Conservation (phyloP, 2,113 vertebrate genomes). For the Dipodomys merriami region DNA sequence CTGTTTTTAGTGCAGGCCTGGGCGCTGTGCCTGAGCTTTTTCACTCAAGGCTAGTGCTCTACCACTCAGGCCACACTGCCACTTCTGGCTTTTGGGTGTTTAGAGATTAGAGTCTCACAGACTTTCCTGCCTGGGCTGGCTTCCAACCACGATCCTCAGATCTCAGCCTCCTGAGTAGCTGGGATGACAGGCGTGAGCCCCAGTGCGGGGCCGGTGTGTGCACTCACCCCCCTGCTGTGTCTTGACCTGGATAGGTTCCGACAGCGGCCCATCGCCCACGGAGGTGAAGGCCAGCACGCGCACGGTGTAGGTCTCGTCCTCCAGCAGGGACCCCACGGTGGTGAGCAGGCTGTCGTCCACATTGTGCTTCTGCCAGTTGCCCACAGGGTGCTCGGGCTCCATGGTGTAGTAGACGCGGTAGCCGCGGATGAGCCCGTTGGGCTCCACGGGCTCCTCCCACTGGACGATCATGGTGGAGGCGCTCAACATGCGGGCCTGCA, state of each 20-base stretch:
- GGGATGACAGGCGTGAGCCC: no score
- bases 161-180: no score
- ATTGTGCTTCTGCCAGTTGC: slow-evolving; percentile 97
- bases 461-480: slow-evolving; percentile 97
- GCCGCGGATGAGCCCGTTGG: slow-evolving; percentile 97
- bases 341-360: slow-evolving; percentile 97
- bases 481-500: slow-evolving; percentile 96
- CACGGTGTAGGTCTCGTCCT: slow-evolving; percentile 96
- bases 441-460: slow-evolving; percentile 98
- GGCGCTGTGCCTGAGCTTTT: no score
- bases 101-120: no score
- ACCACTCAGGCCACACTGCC: no score
- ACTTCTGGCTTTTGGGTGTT: no score
- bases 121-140: no score
- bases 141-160: no score
- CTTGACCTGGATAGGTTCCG: slow-evolving; percentile 97
- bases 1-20: no score
- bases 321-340: slow-evolving; percentile 94
- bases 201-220: no score
- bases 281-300: slow-evolving; percentile 97
- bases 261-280: slow-evolving; percentile 97
- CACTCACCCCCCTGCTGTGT: slow-evolving; percentile 95
- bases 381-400: slow-evolving; percentile 94
- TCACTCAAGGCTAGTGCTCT: no score
- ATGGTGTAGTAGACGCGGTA: slow-evolving; percentile 98